Evolutionary conservation across 37 sponge, comb jelly and placozoan genomes (phyloP).

Genomic region (Cladorhizidae sp.): DNA sequence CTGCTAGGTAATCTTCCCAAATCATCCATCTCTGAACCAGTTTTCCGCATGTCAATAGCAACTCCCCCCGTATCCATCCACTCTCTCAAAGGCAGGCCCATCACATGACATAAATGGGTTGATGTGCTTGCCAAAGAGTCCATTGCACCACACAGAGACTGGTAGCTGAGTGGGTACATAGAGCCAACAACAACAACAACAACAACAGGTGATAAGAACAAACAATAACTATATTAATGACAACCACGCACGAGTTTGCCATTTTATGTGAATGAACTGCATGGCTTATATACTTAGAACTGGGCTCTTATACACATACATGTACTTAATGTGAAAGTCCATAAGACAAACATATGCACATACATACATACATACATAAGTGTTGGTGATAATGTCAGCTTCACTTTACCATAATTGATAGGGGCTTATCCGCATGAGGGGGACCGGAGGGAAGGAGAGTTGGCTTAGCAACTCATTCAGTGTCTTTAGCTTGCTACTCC

Average conservation of each 20-base stretch:
- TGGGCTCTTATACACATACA: too few species aligned
- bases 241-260: too few species aligned
- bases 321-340: too few species aligned
- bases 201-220: background rate
- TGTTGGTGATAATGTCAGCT: too few species aligned
- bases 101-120: slow-evolving; percentile 34
- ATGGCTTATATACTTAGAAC: too few species aligned
- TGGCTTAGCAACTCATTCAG: slow-evolving; percentile 44
- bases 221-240: too few species aligned
- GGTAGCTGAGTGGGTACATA: slow-evolving; percentile 25
- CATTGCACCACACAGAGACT: slow-evolving; percentile 47
- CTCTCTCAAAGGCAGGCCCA: slow-evolving; percentile 54
- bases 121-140: slow-evolving; percentile 31
- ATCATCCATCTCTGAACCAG: too few species aligned
- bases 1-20: too few species aligned
- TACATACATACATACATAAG: too few species aligned
- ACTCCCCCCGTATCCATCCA: background rate
- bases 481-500: slow-evolving; percentile 58
- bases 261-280: too few species aligned
- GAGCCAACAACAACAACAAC: background rate
- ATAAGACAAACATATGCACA: too few species aligned
- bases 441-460: slow-evolving; percentile 51
- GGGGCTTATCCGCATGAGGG: background rate
- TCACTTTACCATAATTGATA: slow-evolving; percentile 12
- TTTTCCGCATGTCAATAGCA: background rate